Base-by-base conservation (phyloP, 2,797 vertebrate genomes). In the Chloroceryle amazona region DNA sequence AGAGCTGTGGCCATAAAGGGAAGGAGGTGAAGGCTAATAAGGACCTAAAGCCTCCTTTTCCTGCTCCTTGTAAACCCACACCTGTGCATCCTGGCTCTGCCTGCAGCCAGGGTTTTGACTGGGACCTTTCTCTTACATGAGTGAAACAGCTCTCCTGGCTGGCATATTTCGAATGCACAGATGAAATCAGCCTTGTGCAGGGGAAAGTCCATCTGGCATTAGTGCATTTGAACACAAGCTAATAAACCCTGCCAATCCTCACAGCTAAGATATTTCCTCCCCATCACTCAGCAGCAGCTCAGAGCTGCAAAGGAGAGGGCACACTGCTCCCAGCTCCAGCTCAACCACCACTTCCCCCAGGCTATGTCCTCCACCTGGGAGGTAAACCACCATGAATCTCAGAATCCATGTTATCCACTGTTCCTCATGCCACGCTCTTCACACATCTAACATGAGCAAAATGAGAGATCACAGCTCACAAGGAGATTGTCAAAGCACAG, bases 1-100 rank as follows among this genome's bases (percentile, higher is more conserved):
- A 73, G 3, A 74, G 2, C 9, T 87, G 54, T 73, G 67, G n/a
- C 54, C 13, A 4, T 66, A 44, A 80, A 47, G 1, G 28, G 82
- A 80, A 82, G 71, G 74, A 87, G 29, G 4, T 63, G 33, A 6
- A 85, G 22, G 15, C 39, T 92, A 95, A 91, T 80, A 74, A 95
- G 63, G 52, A 25, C 7, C 10, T 80, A 70, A 91, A 95, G 19
- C n/a, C 25, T 22, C 67, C 44, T 93, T 93, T 76, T 57, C 79
- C 4, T 44, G 87, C 47, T 89, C 60, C 87, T 94, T 91, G 85
- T 96, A 97, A 97, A 96, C 37, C 21, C 82, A 82, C 87, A 96
- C 44, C 87, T 94, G 84, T 41, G 52, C 13, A 6, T 70, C 39
- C 35, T 7, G 11, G 55, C 83, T 92, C 73, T 76, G 57, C 52